A percentile compares a stretch with the other conserved stretches of the same genome.
Conservation (phyloP, 2,797 vertebrate genomes). For the Decapterus maruadsi region DNA sequence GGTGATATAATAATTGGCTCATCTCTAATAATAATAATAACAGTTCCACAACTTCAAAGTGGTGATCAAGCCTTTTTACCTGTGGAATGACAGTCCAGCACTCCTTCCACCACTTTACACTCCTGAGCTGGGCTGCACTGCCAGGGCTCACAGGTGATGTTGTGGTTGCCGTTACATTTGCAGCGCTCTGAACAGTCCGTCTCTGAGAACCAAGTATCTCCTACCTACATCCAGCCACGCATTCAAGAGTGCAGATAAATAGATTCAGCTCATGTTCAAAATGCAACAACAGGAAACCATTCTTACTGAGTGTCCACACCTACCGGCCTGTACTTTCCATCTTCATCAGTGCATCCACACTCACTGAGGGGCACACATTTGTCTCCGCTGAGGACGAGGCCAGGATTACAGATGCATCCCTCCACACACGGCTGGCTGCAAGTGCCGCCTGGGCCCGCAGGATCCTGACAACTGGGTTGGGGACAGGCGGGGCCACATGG, state of each 20-base stretch:
- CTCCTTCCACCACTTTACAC: conserved; percentile 88
- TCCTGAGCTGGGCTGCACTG: conserved; percentile 88
- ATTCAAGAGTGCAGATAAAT: neutral
- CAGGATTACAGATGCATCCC: conserved; percentile 90
- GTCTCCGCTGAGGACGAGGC: conserved; percentile 89
- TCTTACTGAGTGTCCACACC: conserved; percentile 34
- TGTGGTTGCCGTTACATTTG: conserved; percentile 79
- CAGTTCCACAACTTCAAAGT: fast-evolving
- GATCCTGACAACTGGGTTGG: conserved; percentile 86
- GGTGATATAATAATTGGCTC: neutral
- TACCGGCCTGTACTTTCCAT: conserved; percentile 87
- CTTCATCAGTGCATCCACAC: conserved; percentile 88
- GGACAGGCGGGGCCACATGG: conserved; percentile 87
- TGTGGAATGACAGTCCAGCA: conserved; percentile 88
- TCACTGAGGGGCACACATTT: conserved; percentile 86
- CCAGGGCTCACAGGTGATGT: conserved; percentile 86
- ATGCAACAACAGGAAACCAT: neutral
- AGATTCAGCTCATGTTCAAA: neutral
- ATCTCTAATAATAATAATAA: neutral
- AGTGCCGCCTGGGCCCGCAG: conserved; percentile 51
- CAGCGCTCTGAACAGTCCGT: conserved; percentile 88
- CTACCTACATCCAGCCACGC: conserved; percentile 74
- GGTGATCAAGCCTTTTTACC: conserved; percentile 68
- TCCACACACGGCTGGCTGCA: conserved; percentile 88
- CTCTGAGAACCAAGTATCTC: conserved; percentile 89